phyloP scores from a whole-genome alignment of 2,888 invertebrate species.

The Meteorus cinctellus region DNA sequence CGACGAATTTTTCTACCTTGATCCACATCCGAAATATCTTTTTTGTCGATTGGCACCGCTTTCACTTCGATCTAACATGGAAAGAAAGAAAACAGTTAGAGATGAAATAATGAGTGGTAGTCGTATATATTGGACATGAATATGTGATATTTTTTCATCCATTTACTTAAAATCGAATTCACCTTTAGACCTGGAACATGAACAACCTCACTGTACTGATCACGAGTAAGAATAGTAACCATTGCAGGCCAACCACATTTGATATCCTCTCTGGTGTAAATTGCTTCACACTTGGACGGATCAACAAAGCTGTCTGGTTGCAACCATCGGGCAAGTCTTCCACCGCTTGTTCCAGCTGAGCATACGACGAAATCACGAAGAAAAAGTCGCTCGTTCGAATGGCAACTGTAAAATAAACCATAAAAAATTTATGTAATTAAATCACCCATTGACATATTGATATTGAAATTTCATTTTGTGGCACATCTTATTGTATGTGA shows the following conservation, averaged over 20 bases:
- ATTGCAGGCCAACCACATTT: conserved; percentile 90
- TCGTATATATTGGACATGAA: background rate
- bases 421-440: conserved; percentile 16
- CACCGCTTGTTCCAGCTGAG: conserved; percentile 89
- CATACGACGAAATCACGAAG: conserved; percentile 94
- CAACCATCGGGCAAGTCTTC: conserved; percentile 94
- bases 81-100: conserved; percentile 28
- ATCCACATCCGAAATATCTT: conserved; percentile 78
- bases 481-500: too few relatives aligned
- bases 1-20: conserved; percentile 77
- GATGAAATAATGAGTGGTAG: background rate
- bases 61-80: conserved; percentile 80
- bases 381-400: conserved; percentile 94
- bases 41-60: conserved; percentile 82
- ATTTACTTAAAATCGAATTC: conserved; percentile 55
- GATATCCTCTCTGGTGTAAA: conserved; percentile 81
- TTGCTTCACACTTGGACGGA: conserved; percentile 88
- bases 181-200: conserved; percentile 90
- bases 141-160: background rate
- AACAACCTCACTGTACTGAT: conserved; percentile 94
- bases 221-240: conserved; percentile 86
- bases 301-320: conserved; percentile 95
- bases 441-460: background rate
- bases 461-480: too few relatives aligned
- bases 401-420: conserved; percentile 76